These are phyloP conservation scores for Chloroclystis v-ata DNA, from an alignment of 2,888 invertebrate species.

Conservation along the genomic window DNA sequence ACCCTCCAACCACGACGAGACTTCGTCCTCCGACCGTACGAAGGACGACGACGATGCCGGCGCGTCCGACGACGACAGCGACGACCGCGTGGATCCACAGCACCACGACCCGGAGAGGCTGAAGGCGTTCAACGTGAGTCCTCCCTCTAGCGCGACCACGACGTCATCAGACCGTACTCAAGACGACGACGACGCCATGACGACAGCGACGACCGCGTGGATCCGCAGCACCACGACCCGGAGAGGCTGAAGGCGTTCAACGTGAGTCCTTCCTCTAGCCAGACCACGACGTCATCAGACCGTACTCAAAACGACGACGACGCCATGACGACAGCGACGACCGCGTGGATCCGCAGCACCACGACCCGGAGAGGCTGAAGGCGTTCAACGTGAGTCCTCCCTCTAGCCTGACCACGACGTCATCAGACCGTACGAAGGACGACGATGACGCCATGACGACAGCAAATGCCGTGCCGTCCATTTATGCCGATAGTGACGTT, in stretches of 20 bases:
- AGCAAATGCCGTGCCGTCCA: conserved; percentile 93
- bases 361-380: conserved; percentile 96
- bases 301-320: conserved; percentile 89
- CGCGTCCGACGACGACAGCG: conserved; percentile 90
- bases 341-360: conserved; percentile 90
- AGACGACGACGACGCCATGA: conserved; percentile 86
- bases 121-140: conserved; percentile 95
- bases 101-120: conserved; percentile 94
- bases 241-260: conserved; percentile 97
- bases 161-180: conserved; percentile 93
- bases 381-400: conserved; percentile 91
- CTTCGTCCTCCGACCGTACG: conserved; percentile 91
- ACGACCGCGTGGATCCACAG: conserved; percentile 93
- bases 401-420: conserved; percentile 83
- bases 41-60: conserved; percentile 85
- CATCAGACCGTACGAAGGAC: conserved; percentile 92
- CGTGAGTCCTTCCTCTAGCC: conserved; percentile 77
- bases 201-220: conserved; percentile 93
- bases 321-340: conserved; percentile 92
- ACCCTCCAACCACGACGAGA: conserved; percentile 88
- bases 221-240: conserved; percentile 92
- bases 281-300: conserved; percentile 91
- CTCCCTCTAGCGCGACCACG: conserved; percentile 76
- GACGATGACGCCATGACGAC: conserved; percentile 86
- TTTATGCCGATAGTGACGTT: too few species aligned